phyloP scores from a whole-genome alignment of 2,888 invertebrate species.

The Drosophila peninsularis region DNA sequence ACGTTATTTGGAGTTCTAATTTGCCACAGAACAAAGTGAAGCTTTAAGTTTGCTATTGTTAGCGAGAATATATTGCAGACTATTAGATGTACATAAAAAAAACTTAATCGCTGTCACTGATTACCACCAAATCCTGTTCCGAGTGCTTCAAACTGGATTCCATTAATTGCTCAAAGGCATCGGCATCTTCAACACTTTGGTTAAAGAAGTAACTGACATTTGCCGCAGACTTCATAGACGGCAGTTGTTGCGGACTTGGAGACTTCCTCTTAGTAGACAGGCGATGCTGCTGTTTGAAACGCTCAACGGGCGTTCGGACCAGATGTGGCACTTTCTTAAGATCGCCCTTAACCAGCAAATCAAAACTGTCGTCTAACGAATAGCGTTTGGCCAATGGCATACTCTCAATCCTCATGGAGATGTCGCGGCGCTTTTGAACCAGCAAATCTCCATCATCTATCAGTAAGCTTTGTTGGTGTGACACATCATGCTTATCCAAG shows the following conservation, averaged over 20 bases:
- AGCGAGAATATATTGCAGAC: constrained; percentile 35
- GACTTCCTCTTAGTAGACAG: constrained; percentile 17
- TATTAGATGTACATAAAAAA: constrained; percentile 20
- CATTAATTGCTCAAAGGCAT: constrained; percentile 88
- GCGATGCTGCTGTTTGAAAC: constrained; percentile 67
- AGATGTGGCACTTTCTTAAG: constrained; percentile 27
- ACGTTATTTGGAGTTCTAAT: constrained; percentile 48
- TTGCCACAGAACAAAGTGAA: constrained; percentile 20
- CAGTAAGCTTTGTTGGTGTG: constrained; percentile 13
- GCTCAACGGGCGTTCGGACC: constrained; percentile 66
- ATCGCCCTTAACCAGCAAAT: constrained; percentile 67
- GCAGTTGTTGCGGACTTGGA: neutral
- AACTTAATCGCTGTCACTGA: constrained; percentile 63
- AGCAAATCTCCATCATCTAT: constrained; percentile 72
- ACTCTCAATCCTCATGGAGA: constrained; percentile 45
- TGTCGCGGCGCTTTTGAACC: constrained; percentile 59
- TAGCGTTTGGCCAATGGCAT: constrained; percentile 53
- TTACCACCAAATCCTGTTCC: constrained; percentile 40
- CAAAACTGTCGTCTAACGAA: constrained; percentile 80
- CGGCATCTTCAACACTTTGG: constrained; percentile 84
- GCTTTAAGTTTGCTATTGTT: constrained; percentile 31
- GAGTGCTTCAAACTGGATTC: constrained; percentile 79
- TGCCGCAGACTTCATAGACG: constrained; percentile 1
- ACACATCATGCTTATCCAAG: constrained; percentile 14
- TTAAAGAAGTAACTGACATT: constrained; percentile 86